Base-by-base conservation (phyloP, 2,888 invertebrate species). In the Acrobeloides nanus region DNA sequence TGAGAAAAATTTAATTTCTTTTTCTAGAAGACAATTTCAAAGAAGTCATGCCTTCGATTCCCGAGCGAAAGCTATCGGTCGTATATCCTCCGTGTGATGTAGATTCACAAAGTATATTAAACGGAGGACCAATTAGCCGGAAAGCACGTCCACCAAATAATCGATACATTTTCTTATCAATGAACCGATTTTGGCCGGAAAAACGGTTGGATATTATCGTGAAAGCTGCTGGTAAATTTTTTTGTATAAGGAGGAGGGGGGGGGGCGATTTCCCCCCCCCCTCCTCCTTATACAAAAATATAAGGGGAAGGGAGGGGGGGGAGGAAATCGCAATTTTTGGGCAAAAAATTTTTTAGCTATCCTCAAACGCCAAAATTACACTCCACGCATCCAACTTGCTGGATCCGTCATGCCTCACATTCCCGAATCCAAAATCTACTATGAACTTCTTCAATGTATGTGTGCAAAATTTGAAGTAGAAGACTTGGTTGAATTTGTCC, bases 381-480 rank as follows among this genome's bases (percentile, higher is more conserved):
- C 56, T 25, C 56, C 66, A 18, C 51, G 40, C 3, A 63, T 72
- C 18, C 63, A 70, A 35, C 46, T 72, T 35, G 72, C 72, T 7
- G 79, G 54, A 72, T 78, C 46, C 72, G 78, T 71, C 72, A 79
- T 65, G 76, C 76, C 59, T 52, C 78, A 64, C 73, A 79, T 44
- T 45, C 64, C 46, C 73, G 79, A 72, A 74, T 78, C 66, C 64
- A 69, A 52, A 65, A 78, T 63, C 64, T 72, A 78, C 59, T 76
- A 75, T 52, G 53, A 72, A 26, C 74, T 77, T 46, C 66, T 79
- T 10, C 56, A 64, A 29, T 52, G 63, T 8, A 65, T 77, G 49
- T 70, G 73, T n/a, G 60, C 66, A 5, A 57, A 68, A 4, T 62
- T 74, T 15, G 60, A 66, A 32, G 59, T 73, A 5, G 53, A 53